These are phyloP conservation scores for Phenganax marumi DNA, from an alignment of 92 coral and sea anemone genomes.

Conservation along the genomic window DNA sequence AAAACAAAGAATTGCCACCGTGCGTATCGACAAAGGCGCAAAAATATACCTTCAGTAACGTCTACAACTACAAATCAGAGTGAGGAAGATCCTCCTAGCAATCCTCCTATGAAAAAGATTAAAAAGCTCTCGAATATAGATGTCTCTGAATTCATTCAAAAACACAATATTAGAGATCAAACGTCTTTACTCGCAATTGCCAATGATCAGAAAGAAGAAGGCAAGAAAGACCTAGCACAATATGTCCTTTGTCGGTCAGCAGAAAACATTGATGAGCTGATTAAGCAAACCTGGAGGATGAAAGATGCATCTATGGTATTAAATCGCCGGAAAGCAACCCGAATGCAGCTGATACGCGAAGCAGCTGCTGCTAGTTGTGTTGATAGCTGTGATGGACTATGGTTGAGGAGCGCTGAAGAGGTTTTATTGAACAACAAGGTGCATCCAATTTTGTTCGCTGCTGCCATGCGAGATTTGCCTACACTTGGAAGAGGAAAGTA, in stretches of 20 bases:
- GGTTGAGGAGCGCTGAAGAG: background rate
- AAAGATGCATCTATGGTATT: background rate
- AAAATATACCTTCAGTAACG: no score
- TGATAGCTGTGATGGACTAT: background rate
- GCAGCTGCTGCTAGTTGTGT: slow-evolving; percentile 3
- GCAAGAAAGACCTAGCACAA: slow-evolving; percentile 13
- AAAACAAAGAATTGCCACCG: no score
- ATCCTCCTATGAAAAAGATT: background rate
- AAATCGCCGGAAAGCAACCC: background rate
- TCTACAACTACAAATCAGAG: background rate
- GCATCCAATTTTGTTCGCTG: no score
- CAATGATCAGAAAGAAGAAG: background rate
- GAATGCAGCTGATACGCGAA: background rate
- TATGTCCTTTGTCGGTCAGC: background rate
- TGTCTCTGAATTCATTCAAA: slow-evolving; percentile 1
- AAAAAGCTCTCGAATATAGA: slow-evolving; percentile 17
- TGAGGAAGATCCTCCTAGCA: background rate
- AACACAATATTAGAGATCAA: slow-evolving; percentile 5
- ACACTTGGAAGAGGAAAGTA: no score
- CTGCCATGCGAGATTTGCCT: no score
- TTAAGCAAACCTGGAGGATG: slow-evolving; percentile 23
- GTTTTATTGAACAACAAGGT: no score
- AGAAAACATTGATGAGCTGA: background rate
- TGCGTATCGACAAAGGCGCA: no score
- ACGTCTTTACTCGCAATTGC: slow-evolving; percentile 18